Base-by-base conservation (phyloP, 1,140 invertebrate species). In the Cecropterus lyciades region DNA sequence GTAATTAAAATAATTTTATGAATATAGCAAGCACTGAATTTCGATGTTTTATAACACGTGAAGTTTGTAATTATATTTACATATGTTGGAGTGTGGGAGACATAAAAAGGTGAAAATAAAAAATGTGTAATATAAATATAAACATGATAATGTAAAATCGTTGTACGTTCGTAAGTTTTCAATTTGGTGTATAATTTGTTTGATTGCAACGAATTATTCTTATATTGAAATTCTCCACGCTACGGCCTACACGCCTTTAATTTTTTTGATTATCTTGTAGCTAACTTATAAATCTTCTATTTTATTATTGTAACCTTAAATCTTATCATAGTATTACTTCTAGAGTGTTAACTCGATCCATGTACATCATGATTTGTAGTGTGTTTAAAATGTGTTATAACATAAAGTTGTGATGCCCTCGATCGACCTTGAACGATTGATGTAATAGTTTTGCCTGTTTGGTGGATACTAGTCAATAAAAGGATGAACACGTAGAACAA, bases 21-120 rank as follows among this genome's bases (percentile, higher is more conserved):
- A n/a, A 67, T 73, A 88, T 89, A 87, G 84, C 73, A 82, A 89
- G 86, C 86, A 89, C 86, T 89, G 86, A 89, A 86, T 85, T 87
- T 89, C 79, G 80, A 89, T 86, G 86, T 89, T 89, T 83, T 87
- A 80, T 78, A 79, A 85, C 84, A 89, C 86, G 45, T 79, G 80
- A 82, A 80, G 69, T 82, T 84, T 85, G 75, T 84, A 83, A 80
- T 80, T 81, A 81, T 82, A 89, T 87, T 83, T 84, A 87, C 79
- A 84, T 82, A 80, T 82, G 84, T 87, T 85, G 80, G 65, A 63
- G 66, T 48, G 65, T 65, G 51, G 66, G 48, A 69, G 65, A 67
- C 65, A 68, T 33, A 9, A 72, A 67, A 76, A 70, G 69, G 67
- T 80, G 65, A 67, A 74, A 77, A 66, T 53, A 72, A 81, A 70